Conservation (phyloP, 2,113 vertebrate species). For the Leucoraja erinaceus region DNA sequence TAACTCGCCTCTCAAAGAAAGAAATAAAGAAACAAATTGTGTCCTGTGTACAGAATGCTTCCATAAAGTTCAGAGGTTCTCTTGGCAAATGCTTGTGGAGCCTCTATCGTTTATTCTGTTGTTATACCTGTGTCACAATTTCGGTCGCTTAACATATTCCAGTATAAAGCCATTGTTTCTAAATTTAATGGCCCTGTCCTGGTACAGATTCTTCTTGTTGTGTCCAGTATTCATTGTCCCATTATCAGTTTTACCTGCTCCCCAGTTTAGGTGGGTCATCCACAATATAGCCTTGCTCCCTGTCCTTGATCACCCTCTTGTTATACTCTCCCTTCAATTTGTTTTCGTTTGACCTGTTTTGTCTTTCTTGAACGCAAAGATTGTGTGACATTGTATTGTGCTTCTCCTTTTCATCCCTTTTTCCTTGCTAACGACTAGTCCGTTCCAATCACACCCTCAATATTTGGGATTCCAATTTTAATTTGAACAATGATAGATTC, state of each 20-base stretch:
- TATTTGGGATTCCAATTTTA: not conserved
- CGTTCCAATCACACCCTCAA: not conserved
- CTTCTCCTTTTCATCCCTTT: not conserved
- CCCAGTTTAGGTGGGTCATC: not conserved
- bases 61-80: not conserved
- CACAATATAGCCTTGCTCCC: not conserved
- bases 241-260: too few relatives aligned
- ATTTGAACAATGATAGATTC: not conserved
- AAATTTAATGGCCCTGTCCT: not conserved
- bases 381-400: slow-evolving; percentile 40
- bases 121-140: not conserved
- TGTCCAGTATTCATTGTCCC: not conserved
- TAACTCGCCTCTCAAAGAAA: too few relatives aligned
- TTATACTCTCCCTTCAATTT: not conserved
- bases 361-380: not conserved
- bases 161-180: not conserved
- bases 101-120: not conserved
- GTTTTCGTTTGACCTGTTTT: not conserved
- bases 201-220: not conserved
- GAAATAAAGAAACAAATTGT: not conserved
- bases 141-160: not conserved
- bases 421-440: not conserved
- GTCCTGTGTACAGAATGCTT: not conserved
- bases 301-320: not conserved
- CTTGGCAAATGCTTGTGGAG: not conserved